Evolutionary conservation across 2,888 invertebrate species (phyloP).

Genomic region (Eilema caniola): DNA sequence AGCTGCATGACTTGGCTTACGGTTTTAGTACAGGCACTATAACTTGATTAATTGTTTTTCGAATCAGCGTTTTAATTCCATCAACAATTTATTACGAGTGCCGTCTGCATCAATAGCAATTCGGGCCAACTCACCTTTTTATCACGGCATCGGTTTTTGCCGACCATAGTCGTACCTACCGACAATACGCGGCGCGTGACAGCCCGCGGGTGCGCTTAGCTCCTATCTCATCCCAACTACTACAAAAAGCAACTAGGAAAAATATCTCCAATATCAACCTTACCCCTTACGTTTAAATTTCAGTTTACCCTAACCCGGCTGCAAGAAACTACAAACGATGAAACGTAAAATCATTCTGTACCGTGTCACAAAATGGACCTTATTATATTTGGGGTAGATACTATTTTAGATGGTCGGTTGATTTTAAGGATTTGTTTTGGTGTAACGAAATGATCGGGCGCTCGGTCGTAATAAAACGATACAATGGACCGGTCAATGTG

Average conservation of each 20-base stretch:
- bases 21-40: constrained; percentile 12
- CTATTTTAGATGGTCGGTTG: constrained; percentile 38
- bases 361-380: constrained; percentile 45
- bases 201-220: constrained; percentile 80
- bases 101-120: constrained; percentile 47
- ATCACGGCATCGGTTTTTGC: constrained; percentile 67
- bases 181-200: constrained; percentile 80
- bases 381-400: constrained; percentile 38
- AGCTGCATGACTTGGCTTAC: neutral
- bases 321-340: constrained; percentile 37
- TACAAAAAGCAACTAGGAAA: constrained; percentile 59
- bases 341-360: constrained; percentile 38
- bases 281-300: constrained; percentile 25
- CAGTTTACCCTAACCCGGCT: constrained; percentile 12
- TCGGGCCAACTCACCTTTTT: constrained; percentile 63
- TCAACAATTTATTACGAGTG: constrained; percentile 51
- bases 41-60: constrained; percentile 36
- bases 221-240: constrained; percentile 65
- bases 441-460: constrained; percentile 72
- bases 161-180: constrained; percentile 54
- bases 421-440: constrained; percentile 63
- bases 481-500: constrained; percentile 79
- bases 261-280: constrained; percentile 44
- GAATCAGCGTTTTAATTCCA: constrained; percentile 40
- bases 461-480: constrained; percentile 71